Conservation (phyloP, 2,113 vertebrate species). For the Lichenostomus cassidix region DNA sequence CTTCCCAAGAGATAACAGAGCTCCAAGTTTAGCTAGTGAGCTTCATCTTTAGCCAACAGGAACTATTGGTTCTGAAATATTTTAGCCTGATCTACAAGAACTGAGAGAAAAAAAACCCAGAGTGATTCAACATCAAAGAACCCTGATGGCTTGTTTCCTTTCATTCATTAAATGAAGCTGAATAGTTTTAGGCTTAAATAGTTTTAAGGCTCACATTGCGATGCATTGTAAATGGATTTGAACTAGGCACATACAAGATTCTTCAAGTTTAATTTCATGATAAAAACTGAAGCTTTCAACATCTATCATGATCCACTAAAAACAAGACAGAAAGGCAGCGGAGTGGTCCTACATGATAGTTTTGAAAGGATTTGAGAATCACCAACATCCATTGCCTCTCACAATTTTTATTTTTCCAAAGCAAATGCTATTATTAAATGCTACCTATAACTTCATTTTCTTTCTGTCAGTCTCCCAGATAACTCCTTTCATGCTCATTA, state of each 20-base stretch:
- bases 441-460: not conserved
- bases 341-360: not conserved
- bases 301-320: not conserved
- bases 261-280: not conserved
- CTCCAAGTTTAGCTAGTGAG: not conserved
- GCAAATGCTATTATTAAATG: not conserved
- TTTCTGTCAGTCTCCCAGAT: not conserved
- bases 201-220: not conserved
- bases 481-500: not conserved
- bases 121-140: not conserved
- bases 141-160: not conserved
- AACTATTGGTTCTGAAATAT: not conserved
- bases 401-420: not conserved
- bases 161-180: not conserved
- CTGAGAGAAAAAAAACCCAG: not conserved
- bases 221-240: not conserved
- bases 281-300: not conserved
- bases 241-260: not conserved
- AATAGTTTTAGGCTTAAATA: not conserved
- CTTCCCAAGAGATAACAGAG: not conserved
- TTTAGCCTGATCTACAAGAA: not conserved
- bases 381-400: not conserved
- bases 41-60: not conserved
- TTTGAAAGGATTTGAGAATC: not conserved
- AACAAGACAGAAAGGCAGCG: not conserved